Evolutionary conservation across 1,140 invertebrate species (phyloP).

Genomic region (Drosophila persimilis): DNA sequence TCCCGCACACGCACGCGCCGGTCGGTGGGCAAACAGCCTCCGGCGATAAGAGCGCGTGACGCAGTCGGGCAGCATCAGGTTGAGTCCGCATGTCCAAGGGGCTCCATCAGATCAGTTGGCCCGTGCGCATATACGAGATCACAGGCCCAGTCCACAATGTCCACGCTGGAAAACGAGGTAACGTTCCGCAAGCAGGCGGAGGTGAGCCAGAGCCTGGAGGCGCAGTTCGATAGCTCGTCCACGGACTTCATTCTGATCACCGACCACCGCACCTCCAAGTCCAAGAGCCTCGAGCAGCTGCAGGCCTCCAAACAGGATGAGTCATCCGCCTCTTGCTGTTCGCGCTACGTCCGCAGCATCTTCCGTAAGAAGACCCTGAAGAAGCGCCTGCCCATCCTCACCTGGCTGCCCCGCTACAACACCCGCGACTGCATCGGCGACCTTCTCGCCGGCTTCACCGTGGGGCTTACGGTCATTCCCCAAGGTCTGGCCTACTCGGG

Average conservation of each 20-base stretch:
- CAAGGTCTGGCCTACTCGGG: constrained; percentile 93
- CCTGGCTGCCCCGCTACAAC: constrained; percentile 90
- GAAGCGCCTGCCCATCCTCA: constrained; percentile 88
- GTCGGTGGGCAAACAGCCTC: constrained; percentile 48
- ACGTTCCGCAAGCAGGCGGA: constrained; percentile 71
- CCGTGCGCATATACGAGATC: constrained; percentile 24
- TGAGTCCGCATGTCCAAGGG: constrained; percentile 27
- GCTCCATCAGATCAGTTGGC: constrained; percentile 39
- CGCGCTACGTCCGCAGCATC: constrained; percentile 42
- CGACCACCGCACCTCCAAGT: constrained; percentile 74
- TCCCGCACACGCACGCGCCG: constrained; percentile 58
- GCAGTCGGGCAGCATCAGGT: constrained; percentile 61
- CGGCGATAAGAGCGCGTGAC: constrained; percentile 61
- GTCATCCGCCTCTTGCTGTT: constrained; percentile 40
- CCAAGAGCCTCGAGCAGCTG: constrained; percentile 67
- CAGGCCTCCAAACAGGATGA: constrained; percentile 48
- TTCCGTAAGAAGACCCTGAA: constrained; percentile 86
- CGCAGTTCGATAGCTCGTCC: constrained; percentile 65
- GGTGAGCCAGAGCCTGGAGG: constrained; percentile 62
- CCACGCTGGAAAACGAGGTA: constrained; percentile 71
- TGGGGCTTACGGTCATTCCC: constrained; percentile 92
- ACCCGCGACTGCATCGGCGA: constrained; percentile 86
- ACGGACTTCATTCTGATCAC: constrained; percentile 74
- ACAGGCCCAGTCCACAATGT: constrained; percentile 56
- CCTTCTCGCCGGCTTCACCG: constrained; percentile 93